phyloP scores from a whole-genome alignment of 2,797 vertebrate genomes.

The Sciaenops ocellatus region DNA sequence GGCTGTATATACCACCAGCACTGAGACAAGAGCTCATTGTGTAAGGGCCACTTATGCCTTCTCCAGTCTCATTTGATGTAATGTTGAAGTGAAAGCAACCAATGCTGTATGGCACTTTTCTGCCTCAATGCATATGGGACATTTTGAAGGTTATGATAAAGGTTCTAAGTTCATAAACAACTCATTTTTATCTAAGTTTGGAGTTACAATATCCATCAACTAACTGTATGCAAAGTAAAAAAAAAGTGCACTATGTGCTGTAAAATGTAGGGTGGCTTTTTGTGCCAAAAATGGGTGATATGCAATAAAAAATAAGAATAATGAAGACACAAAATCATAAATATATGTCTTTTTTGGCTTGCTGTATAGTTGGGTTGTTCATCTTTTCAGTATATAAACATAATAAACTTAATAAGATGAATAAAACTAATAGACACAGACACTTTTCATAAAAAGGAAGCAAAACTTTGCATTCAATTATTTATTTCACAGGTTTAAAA shows the following conservation, averaged over 20 bases:
- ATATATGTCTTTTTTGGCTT: no score
- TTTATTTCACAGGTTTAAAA: no score
- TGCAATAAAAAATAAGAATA: no score
- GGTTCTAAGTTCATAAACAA: neutral
- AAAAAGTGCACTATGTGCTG: no score
- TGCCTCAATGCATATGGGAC: neutral
- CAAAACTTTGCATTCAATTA: no score
- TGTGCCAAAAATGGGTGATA: no score
- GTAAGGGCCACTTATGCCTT: conserved; percentile 18
- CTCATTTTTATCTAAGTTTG: no score
- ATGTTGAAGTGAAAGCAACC: neutral
- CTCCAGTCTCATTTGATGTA: conserved; percentile 22
- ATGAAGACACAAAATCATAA: no score
- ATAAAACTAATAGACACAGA: neutral
- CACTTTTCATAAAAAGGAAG: neutral
- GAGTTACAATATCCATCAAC: no score
- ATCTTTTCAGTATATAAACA: neutral
- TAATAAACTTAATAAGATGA: no score
- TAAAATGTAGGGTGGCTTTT: no score
- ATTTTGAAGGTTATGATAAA: neutral
- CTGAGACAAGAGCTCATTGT: conserved; percentile 11
- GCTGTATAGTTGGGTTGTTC: neutral
- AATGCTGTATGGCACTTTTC: neutral
- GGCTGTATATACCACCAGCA: conserved; percentile 43
- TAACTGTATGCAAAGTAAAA: no score